phyloP scores from a whole-genome alignment of 1,140 invertebrate genomes.

The Lutraria rhynchaena region DNA sequence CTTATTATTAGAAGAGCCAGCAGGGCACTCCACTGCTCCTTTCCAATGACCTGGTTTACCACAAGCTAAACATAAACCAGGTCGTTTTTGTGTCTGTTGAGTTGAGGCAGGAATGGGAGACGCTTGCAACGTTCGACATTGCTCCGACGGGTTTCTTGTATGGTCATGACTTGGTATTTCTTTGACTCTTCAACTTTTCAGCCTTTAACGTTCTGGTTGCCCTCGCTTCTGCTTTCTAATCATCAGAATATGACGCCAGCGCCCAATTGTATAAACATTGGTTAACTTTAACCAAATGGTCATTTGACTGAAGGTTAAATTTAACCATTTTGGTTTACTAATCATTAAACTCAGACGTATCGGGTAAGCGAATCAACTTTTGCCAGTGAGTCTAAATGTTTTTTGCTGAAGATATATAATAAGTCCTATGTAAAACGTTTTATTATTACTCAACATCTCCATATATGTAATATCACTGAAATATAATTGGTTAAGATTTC shows the following conservation, averaged over 20 bases:
- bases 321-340: too few species aligned
- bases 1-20: conserved; percentile 11
- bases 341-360: conserved; percentile 6
- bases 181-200: neutral
- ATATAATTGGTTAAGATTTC: neutral
- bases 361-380: conserved; percentile 22
- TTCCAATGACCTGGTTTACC: conserved; percentile 41
- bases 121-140: neutral
- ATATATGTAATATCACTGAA: neutral
- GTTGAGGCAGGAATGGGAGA: neutral
- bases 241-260: conserved; percentile 4
- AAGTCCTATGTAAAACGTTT: neutral
- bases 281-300: too few species aligned
- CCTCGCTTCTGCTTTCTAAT: neutral
- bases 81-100: conserved; percentile 4
- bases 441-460: neutral
- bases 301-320: too few species aligned
- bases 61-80: conserved; percentile 38
- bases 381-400: neutral
- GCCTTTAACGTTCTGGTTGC: conserved; percentile 15
- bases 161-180: too few species aligned
- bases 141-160: neutral
- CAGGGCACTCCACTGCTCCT: conserved; percentile 7
- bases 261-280: too few species aligned
- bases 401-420: neutral